phyloP scores from a whole-genome alignment of 2,797 vertebrate species.

The Syngnathus rostellatus region DNA sequence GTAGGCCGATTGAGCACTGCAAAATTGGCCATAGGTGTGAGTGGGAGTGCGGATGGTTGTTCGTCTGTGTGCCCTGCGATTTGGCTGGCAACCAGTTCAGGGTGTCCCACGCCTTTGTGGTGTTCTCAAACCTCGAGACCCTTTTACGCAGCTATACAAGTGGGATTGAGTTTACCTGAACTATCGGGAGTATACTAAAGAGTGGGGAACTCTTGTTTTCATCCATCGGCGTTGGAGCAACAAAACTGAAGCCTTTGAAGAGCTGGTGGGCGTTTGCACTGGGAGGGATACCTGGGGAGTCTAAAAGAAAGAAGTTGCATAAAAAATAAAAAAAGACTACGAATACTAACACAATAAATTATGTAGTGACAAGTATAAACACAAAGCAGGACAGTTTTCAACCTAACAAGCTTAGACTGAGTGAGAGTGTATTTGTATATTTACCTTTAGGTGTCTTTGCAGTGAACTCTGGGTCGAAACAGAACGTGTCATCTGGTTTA shows the following conservation, averaged over 20 bases:
- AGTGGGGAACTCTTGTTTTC: conserved; percentile 86
- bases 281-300: conserved; percentile 96
- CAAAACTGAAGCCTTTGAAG: conserved; percentile 99
- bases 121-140: not conserved
- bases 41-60: no score
- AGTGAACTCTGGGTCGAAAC: conserved; percentile 98
- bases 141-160: not conserved
- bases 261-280: conserved; percentile 97
- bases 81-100: no score
- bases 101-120: not conserved
- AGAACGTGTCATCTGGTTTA: conserved; percentile 97
- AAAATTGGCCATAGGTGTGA: no score
- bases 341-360: conserved; percentile 18
- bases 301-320: conserved; percentile 55
- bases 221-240: conserved; percentile 83
- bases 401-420: conserved; percentile 10
- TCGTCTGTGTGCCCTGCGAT: no score
- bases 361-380: not conserved
- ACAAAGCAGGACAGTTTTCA: conserved; percentile 1
- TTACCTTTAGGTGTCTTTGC: conserved; percentile 98
- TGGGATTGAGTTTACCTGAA: conserved; percentile 73
- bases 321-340: conserved; percentile 17
- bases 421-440: conserved; percentile 6
- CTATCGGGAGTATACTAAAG: conserved; percentile 84
- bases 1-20: no score